Evolutionary conservation across 1,140 invertebrate species (phyloP), one percentile per base, ranked within the genome.

Genomic region (Palaemon carinicauda): DNA sequence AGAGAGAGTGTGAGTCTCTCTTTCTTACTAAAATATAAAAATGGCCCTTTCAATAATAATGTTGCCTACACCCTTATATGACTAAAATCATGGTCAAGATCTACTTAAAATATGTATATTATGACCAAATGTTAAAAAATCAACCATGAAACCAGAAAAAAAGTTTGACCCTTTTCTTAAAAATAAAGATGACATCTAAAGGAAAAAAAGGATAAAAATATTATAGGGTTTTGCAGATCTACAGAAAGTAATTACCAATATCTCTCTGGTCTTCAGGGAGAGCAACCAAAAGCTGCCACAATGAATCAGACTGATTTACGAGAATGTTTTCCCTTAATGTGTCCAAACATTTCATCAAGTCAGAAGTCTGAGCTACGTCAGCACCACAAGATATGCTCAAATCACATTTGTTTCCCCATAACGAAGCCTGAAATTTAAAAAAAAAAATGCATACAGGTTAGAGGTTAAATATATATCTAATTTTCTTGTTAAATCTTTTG

Each of bases 361-460:
- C 92, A 2, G 90, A 90, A 74, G 90, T 92, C 81, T 94, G 93
- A 73, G 91, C 91, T 69, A 93, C 92, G 77, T 94, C 92, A 80
- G 92, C 91, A 17, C 97, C 97, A 78, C 93, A 93, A 41, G 96
- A 95, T 74, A 99, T 91, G 0, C 97, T 98, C 77, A 99, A 92
- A 92, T 99, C 98, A 91, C 96, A 96, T 91, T 96, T 94, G 90
- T 95, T 95, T 1, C 93, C 94, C 94, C 94, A 95, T 17, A 95
- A 87, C 50, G 91, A 91, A 24, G 94, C 84, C 93, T 94, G 91
- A 85, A 82, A 90, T 41, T 0, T 4, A 41, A 12, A 41, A 41
- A 41, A 9, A 41, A 41, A 5, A 41, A 4, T 9, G 41, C 5
- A 4, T 41, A 41, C 33, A 3, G 9, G 33, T 3, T 41, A 41